Percentiles rank a stretch among this genome's conserved stretches.
Evolutionary conservation across 2,888 invertebrate genomes (phyloP).

Genomic region (Pomacea canaliculata): DNA sequence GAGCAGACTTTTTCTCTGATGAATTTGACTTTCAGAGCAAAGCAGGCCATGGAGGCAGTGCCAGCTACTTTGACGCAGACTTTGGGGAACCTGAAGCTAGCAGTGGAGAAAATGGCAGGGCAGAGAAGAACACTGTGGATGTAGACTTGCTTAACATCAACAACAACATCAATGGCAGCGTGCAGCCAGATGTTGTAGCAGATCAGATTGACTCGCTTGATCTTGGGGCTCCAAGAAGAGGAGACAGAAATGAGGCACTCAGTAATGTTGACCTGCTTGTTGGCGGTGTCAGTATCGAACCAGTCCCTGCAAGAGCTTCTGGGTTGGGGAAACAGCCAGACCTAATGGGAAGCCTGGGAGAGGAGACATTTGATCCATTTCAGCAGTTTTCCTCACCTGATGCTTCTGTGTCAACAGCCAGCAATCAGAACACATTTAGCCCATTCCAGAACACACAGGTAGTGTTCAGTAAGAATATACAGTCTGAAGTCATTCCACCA

Average conservation of each 20-base stretch:
- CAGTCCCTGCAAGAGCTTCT: neutral
- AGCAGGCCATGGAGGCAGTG: neutral
- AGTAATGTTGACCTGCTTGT: conserved; percentile 28
- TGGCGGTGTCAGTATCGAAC: conserved; percentile 17
- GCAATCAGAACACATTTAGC: conserved; percentile 47
- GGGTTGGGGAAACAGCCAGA: conserved; percentile 21
- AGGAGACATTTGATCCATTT: conserved; percentile 63
- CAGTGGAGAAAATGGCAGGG: conserved; percentile 8
- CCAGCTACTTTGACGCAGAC: conserved; percentile 33
- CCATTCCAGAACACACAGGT: conserved; percentile 46
- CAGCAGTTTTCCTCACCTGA: conserved; percentile 40
- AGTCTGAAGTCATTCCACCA: neutral
- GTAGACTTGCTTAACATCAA: conserved; percentile 56
- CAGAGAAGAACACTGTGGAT: conserved; percentile 1
- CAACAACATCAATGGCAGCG: conserved; percentile 17
- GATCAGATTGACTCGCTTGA: conserved; percentile 11
- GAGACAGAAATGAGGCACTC: neutral
- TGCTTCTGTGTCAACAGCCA: conserved; percentile 6
- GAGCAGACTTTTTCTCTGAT: conserved; percentile 29
- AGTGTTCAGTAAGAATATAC: neutral
- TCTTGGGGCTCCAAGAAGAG: neutral
- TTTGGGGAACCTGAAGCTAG: conserved; percentile 16
- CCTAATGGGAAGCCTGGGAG: conserved; percentile 32
- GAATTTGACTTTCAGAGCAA: conserved; percentile 25
- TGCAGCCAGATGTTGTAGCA: conserved; percentile 19